These are phyloP conservation scores for Euplagia quadripunctaria DNA, from an alignment of 2,888 invertebrate species.

Conservation along the genomic window DNA sequence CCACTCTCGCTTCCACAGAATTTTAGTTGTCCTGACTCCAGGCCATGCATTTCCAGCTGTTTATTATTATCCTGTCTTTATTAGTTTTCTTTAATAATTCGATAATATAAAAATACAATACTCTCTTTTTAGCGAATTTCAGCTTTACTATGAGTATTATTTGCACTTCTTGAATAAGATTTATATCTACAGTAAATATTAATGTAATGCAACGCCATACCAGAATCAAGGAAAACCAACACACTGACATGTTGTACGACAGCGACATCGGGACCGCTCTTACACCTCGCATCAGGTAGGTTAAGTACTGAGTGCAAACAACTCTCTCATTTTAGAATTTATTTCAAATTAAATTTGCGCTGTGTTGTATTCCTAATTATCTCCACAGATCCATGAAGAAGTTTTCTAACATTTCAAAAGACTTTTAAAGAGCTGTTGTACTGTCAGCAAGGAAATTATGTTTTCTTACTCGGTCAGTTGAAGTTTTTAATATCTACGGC, in stretches of 20 bases:
- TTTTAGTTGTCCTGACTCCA: neutral
- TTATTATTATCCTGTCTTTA: no score
- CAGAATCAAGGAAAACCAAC: constrained; percentile 47
- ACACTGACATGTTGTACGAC: constrained; percentile 44
- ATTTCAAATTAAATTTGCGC: neutral
- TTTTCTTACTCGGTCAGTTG: neutral
- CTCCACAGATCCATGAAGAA: neutral
- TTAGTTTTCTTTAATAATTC: no score
- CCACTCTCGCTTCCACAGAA: neutral
- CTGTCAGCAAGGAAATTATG: no score
- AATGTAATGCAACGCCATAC: constrained; percentile 39
- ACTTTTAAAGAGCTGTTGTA: no score
- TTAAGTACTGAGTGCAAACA: constrained; percentile 45
- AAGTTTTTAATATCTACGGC: no score
- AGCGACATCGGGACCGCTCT: constrained; percentile 44
- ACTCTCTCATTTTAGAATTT: neutral
- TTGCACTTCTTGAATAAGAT: constrained; percentile 34
- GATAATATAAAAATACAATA: neutral
- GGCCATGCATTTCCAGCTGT: no score
- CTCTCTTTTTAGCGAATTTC: no score
- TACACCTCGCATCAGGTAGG: constrained; percentile 53
- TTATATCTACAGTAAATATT: constrained; percentile 23
- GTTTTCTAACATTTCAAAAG: neutral
- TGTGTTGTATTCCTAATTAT: neutral
- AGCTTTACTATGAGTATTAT: constrained; percentile 7